Percentiles rank a stretch among this genome's conserved stretches.
Evolutionary conservation across 2,888 invertebrate species (phyloP).

Genomic region (Drosophila robusta): DNA sequence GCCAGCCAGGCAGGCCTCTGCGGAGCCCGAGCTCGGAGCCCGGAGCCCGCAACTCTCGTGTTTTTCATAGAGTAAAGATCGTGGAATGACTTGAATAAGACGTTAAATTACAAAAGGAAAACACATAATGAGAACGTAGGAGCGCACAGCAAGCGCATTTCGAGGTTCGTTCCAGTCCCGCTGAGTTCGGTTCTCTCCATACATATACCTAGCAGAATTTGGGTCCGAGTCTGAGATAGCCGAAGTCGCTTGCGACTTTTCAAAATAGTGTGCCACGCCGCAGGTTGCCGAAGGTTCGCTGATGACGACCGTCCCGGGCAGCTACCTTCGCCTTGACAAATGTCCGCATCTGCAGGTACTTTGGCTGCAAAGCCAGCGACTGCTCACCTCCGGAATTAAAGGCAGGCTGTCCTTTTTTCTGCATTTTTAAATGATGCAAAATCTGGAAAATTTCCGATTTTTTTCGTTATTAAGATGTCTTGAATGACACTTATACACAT

Average conservation of each 20-base stretch:
- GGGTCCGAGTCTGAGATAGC: background rate
- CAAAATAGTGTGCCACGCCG: conserved; percentile 19
- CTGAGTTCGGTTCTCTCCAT: conserved; percentile 41
- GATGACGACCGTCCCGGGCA: conserved; percentile 9
- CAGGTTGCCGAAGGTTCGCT: conserved; percentile 33
- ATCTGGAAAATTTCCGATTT: too few species aligned
- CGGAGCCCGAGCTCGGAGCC: conserved; percentile 10
- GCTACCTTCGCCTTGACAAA: conserved; percentile 44
- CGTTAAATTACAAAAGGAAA: conserved; percentile 75
- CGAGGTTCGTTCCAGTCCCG: conserved; percentile 46
- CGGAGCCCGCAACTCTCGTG: conserved; percentile 27
- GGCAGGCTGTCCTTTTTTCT: background rate
- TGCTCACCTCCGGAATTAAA: too few species aligned
- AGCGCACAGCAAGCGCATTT: conserved; percentile 48
- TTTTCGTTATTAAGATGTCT: too few species aligned
- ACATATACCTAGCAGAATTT: conserved; percentile 1
- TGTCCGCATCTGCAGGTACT: conserved; percentile 30
- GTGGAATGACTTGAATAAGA: conserved; percentile 73
- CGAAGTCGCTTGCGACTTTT: conserved; percentile 17
- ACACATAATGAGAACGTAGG: conserved; percentile 54
- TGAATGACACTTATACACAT: too few species aligned
- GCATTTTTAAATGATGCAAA: background rate
- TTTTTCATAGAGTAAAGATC: conserved; percentile 42
- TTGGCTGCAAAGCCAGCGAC: background rate
- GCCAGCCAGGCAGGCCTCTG: conserved; percentile 4